Base-by-base conservation (phyloP, 2,113 vertebrate species). In the Epinephelus lanceolatus region DNA sequence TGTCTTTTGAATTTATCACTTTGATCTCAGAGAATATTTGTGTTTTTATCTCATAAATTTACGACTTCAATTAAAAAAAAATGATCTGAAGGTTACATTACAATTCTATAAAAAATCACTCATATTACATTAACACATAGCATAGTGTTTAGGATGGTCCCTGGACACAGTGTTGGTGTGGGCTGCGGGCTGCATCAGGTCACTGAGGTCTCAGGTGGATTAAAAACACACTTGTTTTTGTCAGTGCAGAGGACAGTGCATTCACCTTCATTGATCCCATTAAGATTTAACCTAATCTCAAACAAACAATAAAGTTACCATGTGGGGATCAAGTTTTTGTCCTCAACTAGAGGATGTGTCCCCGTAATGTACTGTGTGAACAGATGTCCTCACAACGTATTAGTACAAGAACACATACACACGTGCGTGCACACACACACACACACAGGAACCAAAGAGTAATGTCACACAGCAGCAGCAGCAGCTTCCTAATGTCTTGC, bases 401-500 rank as follows among this genome's bases (percentile, higher is more conserved):
- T 8, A 49, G 1, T 3, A 47, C 21, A 69, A 9, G 8, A 5
- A 5, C 14, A 30, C 10, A 37, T 23, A 51, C 25, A 52, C 18
- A 37, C 71, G 40, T 11, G 11, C 37, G 56, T 23, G 49, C 27
- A 77, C 27, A 47, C 5, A n/a, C 5, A 23, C 30, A 30, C 30
- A 15, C 25, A 37, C 5, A 3, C 27, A 19, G 13, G 8, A 45
- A 45, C 33, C 33, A 37, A 37, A 37, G 33, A 37, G 33, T 37
- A 37, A 37, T 37, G 33, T 37, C 33, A 6, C 33, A 6, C 30
- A 62, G 68, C 68, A 49, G 78, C 30, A 42, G 40, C 37, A 51
- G 51, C 25, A 57, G 49, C 33, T 27, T 75, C 33, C 17, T 80
- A 89, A 92, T 89, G 63, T 60, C 30, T 19, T 47, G 15, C 23